A percentile compares a stretch with the other conserved stretches of the same genome.
These are phyloP conservation scores for Sinocyclocheilus maitianheensis DNA, from an alignment of 2,113 vertebrate species.

Conservation along the genomic window DNA sequence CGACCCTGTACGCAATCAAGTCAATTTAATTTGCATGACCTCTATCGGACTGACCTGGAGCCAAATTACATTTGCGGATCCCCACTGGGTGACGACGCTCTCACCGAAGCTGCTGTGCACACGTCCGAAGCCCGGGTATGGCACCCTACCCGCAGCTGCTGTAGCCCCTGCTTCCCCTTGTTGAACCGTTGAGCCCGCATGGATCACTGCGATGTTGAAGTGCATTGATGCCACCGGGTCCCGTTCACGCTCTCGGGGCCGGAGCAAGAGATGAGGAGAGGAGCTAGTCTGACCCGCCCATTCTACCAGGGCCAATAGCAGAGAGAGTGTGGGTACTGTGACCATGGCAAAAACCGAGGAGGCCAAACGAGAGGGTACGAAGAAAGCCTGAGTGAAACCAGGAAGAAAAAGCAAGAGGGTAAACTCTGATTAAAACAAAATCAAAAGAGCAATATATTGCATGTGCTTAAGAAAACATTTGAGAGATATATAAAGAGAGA, in stretches of 20 bases:
- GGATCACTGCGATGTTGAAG: conserved; percentile 83
- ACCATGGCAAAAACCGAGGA: conserved; percentile 75
- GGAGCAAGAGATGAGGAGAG: conserved; percentile 79
- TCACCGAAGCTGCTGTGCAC: conserved; percentile 81
- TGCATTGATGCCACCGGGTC: conserved; percentile 76
- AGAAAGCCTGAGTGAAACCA: conserved; percentile 69
- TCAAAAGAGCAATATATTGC: background rate
- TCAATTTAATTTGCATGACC: background rate
- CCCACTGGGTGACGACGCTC: conserved; percentile 83
- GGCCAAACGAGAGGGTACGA: conserved; percentile 74
- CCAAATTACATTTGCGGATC: conserved; percentile 86
- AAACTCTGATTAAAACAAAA: conserved; percentile 9
- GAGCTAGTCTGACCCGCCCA: conserved; percentile 76
- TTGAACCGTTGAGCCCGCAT: conserved; percentile 72
- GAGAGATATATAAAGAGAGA: conserved; percentile 15
- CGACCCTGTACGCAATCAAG: background rate
- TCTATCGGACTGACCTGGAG: conserved; percentile 76
- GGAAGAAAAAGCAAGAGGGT: conserved; percentile 2
- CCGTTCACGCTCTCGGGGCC: conserved; percentile 78
- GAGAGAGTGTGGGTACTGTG: conserved; percentile 79
- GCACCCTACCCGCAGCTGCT: conserved; percentile 78
- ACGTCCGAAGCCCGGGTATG: conserved; percentile 84
- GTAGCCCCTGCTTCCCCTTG: conserved; percentile 75
- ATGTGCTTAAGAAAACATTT: background rate
- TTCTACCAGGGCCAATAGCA: conserved; percentile 87